phyloP scores from a whole-genome alignment of 2,113 vertebrate genomes.

The Damaliscus lunatus region DNA sequence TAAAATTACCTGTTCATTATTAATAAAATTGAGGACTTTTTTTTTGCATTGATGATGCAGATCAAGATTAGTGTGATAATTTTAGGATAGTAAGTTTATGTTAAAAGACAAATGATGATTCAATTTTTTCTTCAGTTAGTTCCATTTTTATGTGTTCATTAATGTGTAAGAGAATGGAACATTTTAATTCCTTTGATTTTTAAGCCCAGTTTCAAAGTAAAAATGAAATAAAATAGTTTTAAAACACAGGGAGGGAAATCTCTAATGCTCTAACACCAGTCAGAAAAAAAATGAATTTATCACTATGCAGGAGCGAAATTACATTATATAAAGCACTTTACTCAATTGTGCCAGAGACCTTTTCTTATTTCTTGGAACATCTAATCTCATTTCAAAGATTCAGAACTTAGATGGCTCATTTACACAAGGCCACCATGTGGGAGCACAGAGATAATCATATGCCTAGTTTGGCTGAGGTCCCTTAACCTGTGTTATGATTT shows the following conservation, averaged over 20 bases:
- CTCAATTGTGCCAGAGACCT: not conserved
- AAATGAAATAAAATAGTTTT: slow-evolving; percentile 28
- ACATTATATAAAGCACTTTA: not conserved
- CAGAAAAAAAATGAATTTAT: not conserved
- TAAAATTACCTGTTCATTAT: not conserved
- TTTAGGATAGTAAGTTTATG: not conserved
- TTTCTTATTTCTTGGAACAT: not conserved
- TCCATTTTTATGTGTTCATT: slow-evolving; percentile 11
- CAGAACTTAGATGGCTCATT: not conserved
- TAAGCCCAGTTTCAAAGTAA: not conserved
- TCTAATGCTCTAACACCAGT: not conserved
- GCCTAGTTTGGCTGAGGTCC: not conserved
- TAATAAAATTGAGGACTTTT: not conserved
- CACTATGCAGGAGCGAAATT: not conserved
- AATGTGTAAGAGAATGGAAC: not conserved
- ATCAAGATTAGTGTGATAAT: not conserved
- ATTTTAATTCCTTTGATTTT: slow-evolving; percentile 27
- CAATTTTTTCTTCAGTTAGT: not conserved
- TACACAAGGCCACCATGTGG: not conserved
- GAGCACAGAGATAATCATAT: not conserved
- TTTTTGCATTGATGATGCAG: not conserved
- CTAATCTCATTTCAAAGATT: not conserved
- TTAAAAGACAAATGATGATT: not conserved
- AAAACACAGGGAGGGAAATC: not conserved
- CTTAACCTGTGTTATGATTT: not conserved